phyloP scores from a whole-genome alignment of 2,888 invertebrate species.

The Phortica okadai region DNA sequence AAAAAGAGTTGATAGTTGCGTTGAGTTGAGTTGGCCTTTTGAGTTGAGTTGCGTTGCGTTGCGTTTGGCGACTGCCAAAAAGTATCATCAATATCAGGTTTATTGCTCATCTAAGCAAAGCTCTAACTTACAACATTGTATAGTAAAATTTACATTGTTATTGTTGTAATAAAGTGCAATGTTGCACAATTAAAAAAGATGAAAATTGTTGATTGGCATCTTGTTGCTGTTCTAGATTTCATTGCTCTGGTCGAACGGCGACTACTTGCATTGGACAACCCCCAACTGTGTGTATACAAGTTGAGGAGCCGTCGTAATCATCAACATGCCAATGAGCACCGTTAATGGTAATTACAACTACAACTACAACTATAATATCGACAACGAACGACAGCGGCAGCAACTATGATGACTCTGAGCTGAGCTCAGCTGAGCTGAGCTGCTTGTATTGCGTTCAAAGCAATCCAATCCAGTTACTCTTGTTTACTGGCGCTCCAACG shows the following conservation, averaged over 20 bases:
- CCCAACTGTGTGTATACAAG: constrained; percentile 18
- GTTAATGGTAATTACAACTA: constrained; percentile 15
- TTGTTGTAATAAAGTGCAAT: constrained; percentile 43
- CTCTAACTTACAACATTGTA: not conserved
- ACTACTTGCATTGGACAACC: not conserved
- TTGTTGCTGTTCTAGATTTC: constrained; percentile 7
- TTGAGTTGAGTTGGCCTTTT: too few relatives aligned
- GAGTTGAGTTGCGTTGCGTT: not conserved
- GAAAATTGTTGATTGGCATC: not conserved
- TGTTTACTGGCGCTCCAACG: not conserved
- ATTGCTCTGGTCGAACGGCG: not conserved
- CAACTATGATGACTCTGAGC: not conserved
- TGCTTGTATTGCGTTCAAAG: not conserved
- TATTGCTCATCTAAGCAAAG: constrained; percentile 5
- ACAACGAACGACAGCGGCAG: not conserved
- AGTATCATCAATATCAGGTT: not conserved
- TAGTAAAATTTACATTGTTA: constrained; percentile 35
- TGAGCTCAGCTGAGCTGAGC: too few relatives aligned
- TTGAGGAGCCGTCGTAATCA: constrained; percentile 3
- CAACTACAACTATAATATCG: not conserved
- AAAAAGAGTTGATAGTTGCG: not conserved
- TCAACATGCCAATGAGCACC: constrained; percentile 21
- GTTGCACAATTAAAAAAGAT: constrained; percentile 15
- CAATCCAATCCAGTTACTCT: constrained; percentile 25
- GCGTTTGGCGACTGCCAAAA: not conserved